Base-by-base conservation (phyloP, 2,797 vertebrate genomes). In the Arctocebus calabarensis region DNA sequence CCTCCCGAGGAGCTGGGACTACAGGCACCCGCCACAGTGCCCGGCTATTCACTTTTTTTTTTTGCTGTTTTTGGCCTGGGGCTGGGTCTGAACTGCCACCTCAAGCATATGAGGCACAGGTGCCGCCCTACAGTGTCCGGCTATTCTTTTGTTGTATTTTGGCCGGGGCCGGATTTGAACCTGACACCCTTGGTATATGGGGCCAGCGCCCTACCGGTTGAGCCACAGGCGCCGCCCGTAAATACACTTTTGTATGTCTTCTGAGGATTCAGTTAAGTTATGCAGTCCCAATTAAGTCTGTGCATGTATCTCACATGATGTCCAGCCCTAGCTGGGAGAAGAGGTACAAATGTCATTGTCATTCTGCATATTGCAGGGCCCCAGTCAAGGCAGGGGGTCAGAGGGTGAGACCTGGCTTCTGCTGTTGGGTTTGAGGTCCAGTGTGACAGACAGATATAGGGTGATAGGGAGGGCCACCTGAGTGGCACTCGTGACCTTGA, bases 291-390 rank as follows among this genome's bases (percentile, higher is more conserved):
- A 59, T 0, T 0, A 20, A 34, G 89, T 27, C 29, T 12, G 2
- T 10, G 43, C 62, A 2, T 1, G 0, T 2, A 40, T 88, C n/a
- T 59, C 45, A 5, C 11, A 0, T 20, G 29, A 29, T 0, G 0
- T 5, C 55, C 25, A 11, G 59, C 43, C 73, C 64, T 0, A 0
- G 16, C 2, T 9, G 29, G 43, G 32, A 73, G 66, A 59, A 17
- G 43, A 68, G 34, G 40, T 11, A 2, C 32, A 3, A 6, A 61
- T 27, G 57, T 37, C 74, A 32, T 14, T 6, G 2, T 43, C 8
- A 7, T 11, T 12, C 61, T 7, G 75, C 27, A 52, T 34, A 7
- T 32, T 2, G 4, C 62, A 62, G 48, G 27, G 10, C 61, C 43
- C 57, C 10, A 43, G 55, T 70, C 0, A 0, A 16, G 48, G 17